Base-by-base conservation (phyloP, 2,797 vertebrate species). In the Erpetoichthys calabaricus region DNA sequence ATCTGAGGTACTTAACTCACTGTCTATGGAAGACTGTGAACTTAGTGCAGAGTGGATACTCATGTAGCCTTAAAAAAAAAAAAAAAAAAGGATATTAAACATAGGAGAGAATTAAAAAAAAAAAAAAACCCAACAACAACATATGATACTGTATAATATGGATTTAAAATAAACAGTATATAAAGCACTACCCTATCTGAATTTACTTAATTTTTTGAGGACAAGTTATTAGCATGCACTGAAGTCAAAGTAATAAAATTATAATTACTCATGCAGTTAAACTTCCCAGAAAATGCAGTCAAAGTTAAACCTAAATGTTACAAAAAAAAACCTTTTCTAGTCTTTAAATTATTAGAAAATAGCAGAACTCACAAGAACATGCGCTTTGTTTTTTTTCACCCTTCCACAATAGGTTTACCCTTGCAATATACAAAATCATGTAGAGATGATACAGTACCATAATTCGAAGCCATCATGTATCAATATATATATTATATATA, bases 21-120 rank as follows among this genome's bases (percentile, higher is more conserved):
- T 94, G 75, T 94, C 91, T 61, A 94, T 86, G 1, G 91, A 94
- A 0, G 91, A 94, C 79, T 94, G 92, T 1, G 92, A 96, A 76
- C 92, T 96, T 69, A 96, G 74, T 1, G 91, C 84, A 0, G 91
- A 88, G 51, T 83, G 82, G 74, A 83, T 75, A 59, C 70, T 81
- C 66, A 84, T 57, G 55, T 80, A 75, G 56, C 88, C 91, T 92
- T 65, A 1, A 56, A 64, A 46, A 45, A n/a, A 9, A 25, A 25
- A 50, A 45, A 47, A 1, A 45, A 60, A 44, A 55, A 3, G 4
- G 7, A 8, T 4, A 7, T 49, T 7, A 9, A 59, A 5, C 10
- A 51, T n/a, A 6, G 7, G 42, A 47, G 7, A 45, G 46, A 9
- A 10, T 6, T 6, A 58, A 25, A 5, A 49, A 7, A 55, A 4